Evolutionary conservation across 2,888 invertebrate species (phyloP).

Genomic region (Chorisops tibialis): DNA sequence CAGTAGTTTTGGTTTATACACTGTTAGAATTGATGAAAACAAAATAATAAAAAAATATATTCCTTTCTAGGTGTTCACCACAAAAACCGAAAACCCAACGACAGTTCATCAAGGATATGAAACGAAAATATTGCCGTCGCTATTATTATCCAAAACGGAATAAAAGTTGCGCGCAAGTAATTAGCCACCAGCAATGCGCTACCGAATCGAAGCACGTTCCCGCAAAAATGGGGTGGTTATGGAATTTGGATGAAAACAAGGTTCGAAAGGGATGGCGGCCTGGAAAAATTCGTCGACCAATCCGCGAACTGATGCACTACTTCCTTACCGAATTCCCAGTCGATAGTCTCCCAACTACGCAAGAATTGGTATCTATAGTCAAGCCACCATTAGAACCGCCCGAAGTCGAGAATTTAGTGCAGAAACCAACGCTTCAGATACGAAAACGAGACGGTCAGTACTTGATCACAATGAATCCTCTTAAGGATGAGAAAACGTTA

Average conservation of each 20-base stretch:
- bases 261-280: conserved; percentile 46
- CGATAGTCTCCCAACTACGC: conserved; percentile 42
- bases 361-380: background rate
- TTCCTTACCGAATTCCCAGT: conserved; percentile 47
- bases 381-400: conserved; percentile 40
- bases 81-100: background rate
- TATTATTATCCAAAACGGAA: conserved; percentile 15
- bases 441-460: conserved; percentile 64
- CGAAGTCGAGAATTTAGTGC: conserved; percentile 44
- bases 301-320: conserved; percentile 47
- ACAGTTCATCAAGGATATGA: background rate
- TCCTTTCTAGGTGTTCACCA: background rate
- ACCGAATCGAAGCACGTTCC: conserved; percentile 58
- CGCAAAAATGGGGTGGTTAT: conserved; percentile 66
- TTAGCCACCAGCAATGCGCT: conserved; percentile 59
- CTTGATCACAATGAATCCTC: conserved; percentile 64
- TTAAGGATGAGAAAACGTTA: conserved; percentile 60
- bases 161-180: conserved; percentile 48
- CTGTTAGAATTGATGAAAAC: no score
- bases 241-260: conserved; percentile 52
- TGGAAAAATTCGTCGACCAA: conserved; percentile 46
- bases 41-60: no score
- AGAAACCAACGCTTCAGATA: conserved; percentile 62
- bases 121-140: conserved; percentile 1
- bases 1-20: no score